Conservation (phyloP, 2,888 invertebrate species). For the Drosophila demipolita region DNA sequence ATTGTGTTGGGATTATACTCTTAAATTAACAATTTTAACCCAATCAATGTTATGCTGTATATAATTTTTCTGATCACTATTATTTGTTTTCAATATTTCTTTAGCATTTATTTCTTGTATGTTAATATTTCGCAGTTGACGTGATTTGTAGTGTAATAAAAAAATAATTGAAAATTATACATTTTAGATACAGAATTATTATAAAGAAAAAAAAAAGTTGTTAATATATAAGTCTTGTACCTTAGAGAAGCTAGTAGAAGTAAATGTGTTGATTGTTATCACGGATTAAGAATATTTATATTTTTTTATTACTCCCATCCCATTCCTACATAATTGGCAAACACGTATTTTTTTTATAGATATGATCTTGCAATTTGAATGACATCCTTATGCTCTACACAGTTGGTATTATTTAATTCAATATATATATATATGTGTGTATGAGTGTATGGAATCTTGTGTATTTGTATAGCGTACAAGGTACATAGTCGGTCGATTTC, state of each 20-base stretch:
- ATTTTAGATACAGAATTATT: not conserved
- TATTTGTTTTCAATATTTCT: conserved; percentile 1
- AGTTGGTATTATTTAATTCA: conserved; percentile 4
- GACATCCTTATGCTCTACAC: conserved; percentile 3
- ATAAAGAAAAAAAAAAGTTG: not conserved
- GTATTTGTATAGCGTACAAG: not conserved
- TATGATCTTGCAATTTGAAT: conserved; percentile 6
- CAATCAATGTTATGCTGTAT: conserved; percentile 3
- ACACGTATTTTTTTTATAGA: conserved; percentile 7
- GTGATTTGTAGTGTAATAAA: not conserved
- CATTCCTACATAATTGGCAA: conserved; percentile 1
- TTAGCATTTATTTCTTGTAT: not conserved
- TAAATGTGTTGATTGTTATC: not conserved
- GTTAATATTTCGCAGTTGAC: not conserved
- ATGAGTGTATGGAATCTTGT: not conserved
- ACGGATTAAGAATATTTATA: conserved; percentile 8
- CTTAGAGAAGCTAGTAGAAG: not conserved
- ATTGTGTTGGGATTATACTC: not conserved
- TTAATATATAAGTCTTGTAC: not conserved
- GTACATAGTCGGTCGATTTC: not conserved
- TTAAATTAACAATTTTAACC: conserved; percentile 6
- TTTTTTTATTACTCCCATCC: not conserved
- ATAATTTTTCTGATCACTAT: conserved; percentile 1
- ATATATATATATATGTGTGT: not conserved
- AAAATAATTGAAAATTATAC: not conserved